phyloP scores from a whole-genome alignment of 2,888 invertebrate species.

The Psylliodes chrysocephalus region DNA sequence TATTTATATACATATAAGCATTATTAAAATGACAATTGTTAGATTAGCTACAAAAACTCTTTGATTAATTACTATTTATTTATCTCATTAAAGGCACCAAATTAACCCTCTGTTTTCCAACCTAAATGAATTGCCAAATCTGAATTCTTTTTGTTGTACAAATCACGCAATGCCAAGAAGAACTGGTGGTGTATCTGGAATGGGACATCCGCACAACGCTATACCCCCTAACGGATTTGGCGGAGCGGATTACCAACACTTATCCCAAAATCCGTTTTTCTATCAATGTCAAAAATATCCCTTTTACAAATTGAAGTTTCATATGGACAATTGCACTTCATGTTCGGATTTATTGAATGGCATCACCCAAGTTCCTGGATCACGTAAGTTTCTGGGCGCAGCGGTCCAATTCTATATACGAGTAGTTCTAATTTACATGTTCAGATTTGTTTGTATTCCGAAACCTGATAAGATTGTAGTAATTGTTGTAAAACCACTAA shows the following conservation, averaged over 20 bases:
- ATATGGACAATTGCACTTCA: conserved; percentile 49
- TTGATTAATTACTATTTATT: too few relatives aligned
- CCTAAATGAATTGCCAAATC: background rate
- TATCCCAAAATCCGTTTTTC: conserved; percentile 46
- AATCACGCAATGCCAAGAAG: background rate
- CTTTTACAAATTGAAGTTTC: conserved; percentile 45
- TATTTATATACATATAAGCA: too few relatives aligned
- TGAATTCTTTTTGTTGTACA: background rate
- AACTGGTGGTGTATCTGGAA: too few relatives aligned
- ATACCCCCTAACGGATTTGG: background rate
- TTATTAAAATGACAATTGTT: too few relatives aligned
- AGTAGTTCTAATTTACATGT: too few relatives aligned
- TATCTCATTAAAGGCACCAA: conserved; percentile 16
- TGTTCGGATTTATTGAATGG: conserved; percentile 46
- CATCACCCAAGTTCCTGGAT: conserved; percentile 31
- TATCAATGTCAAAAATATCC: conserved; percentile 8
- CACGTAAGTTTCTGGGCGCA: conserved; percentile 46
- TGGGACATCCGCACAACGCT: too few relatives aligned
- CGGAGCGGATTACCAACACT: conserved; percentile 34
- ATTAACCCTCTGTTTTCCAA: background rate
- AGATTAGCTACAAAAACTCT: too few relatives aligned
- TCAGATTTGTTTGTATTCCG: too few relatives aligned
- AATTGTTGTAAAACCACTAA: too few relatives aligned
- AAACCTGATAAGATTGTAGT: too few relatives aligned
- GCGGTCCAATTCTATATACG: too few relatives aligned